Evolutionary conservation across 2,113 vertebrate genomes (phyloP).

Genomic region (Varanus salvator): DNA sequence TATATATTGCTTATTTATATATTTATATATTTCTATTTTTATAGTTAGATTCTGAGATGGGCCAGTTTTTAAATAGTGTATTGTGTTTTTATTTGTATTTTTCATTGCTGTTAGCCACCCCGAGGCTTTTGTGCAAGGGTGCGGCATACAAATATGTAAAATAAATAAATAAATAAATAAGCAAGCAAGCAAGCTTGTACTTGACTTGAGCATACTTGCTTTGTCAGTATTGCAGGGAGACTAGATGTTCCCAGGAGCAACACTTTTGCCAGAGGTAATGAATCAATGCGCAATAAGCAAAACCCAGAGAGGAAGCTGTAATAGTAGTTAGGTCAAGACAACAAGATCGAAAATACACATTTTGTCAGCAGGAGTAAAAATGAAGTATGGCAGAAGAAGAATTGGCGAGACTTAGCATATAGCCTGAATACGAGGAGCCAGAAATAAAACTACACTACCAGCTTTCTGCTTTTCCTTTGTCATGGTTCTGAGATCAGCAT

Average conservation of each 20-base stretch:
- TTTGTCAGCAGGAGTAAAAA: neutral
- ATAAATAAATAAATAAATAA: too few relatives aligned
- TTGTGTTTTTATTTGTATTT: too few relatives aligned
- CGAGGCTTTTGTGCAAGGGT: too few relatives aligned
- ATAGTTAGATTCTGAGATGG: too few relatives aligned
- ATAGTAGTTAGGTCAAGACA: conserved; percentile 1
- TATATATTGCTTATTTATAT: too few relatives aligned
- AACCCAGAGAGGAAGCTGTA: neutral
- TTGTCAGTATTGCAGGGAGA: neutral
- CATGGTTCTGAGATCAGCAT: neutral
- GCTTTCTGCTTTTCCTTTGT: neutral
- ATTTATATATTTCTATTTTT: too few relatives aligned
- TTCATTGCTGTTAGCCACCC: too few relatives aligned
- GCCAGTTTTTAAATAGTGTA: too few relatives aligned
- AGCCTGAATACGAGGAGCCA: neutral
- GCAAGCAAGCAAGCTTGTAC: too few relatives aligned
- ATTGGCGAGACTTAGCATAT: neutral
- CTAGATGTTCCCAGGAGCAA: neutral
- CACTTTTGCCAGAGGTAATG: neutral
- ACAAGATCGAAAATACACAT: neutral
- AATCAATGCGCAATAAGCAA: conserved; percentile 1
- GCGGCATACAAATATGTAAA: too few relatives aligned
- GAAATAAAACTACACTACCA: neutral
- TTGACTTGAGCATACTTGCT: neutral
- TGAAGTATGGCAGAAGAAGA: neutral